Conservation (phyloP, 2,888 invertebrate genomes). For the Diarsia dahlii region DNA sequence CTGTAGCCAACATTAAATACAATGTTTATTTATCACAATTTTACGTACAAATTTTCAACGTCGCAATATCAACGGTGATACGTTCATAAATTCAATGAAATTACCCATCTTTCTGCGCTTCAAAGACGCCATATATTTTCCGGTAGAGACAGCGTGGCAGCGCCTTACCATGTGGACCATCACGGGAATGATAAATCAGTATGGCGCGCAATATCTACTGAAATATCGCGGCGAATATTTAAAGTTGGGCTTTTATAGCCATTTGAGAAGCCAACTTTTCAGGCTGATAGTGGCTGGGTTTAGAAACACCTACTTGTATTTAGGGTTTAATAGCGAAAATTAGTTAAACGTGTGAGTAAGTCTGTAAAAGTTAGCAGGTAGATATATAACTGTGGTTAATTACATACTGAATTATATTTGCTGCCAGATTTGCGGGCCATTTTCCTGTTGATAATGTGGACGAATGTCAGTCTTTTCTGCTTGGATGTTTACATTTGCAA, state of each 20-base stretch:
- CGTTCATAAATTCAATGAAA: constrained; percentile 90
- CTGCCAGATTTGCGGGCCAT: no score
- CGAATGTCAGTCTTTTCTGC: no score
- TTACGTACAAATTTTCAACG: constrained; percentile 83
- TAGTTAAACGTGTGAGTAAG: neutral
- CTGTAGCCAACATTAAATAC: constrained; percentile 68
- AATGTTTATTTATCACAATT: constrained; percentile 84
- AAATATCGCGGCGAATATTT: constrained; percentile 52
- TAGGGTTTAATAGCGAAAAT: neutral
- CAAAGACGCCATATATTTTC: constrained; percentile 89
- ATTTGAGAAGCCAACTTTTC: neutral
- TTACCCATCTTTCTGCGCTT: constrained; percentile 89
- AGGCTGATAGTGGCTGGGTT: neutral
- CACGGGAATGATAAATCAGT: constrained; percentile 88
- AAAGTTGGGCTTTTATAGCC: constrained; percentile 40
- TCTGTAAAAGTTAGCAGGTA: neutral
- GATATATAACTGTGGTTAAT: neutral
- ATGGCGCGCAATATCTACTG: constrained; percentile 58
- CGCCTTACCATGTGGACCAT: constrained; percentile 86
- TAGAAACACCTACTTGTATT: neutral
- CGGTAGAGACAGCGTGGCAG: constrained; percentile 85
- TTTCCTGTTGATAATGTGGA: no score
- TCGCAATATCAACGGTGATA: constrained; percentile 85
- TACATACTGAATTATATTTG: neutral
- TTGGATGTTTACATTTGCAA: no score